Conservation (phyloP, 1,140 invertebrate genomes). For the Brachionus calyciflorus region DNA sequence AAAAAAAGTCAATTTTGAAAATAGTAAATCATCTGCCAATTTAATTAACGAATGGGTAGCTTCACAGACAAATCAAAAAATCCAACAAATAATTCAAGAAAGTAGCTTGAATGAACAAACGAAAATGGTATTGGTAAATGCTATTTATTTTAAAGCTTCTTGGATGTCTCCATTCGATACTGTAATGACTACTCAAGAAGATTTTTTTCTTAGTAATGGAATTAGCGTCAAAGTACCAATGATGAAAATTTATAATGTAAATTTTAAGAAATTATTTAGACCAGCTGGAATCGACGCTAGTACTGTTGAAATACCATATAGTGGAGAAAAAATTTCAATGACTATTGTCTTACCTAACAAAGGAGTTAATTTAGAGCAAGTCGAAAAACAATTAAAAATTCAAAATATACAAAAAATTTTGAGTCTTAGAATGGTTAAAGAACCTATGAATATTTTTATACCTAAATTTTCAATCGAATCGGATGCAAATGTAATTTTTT, state of each 20-base stretch:
- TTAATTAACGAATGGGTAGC: slow-evolving; percentile 70
- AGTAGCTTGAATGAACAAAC: slow-evolving; percentile 62
- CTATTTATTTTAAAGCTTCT: slow-evolving; percentile 73
- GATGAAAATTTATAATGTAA: slow-evolving; percentile 69
- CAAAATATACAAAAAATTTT: slow-evolving; percentile 57
- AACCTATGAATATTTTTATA: slow-evolving; percentile 51
- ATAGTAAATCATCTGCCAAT: slow-evolving; percentile 51
- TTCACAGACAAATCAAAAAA: slow-evolving; percentile 66
- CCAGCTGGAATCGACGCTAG: slow-evolving; percentile 69
- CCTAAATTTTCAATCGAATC: slow-evolving; percentile 54
- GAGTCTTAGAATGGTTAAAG: slow-evolving; percentile 41
- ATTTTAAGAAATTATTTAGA: slow-evolving; percentile 67
- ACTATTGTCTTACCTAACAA: slow-evolving; percentile 70
- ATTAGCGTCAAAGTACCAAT: slow-evolving; percentile 52
- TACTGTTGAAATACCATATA: slow-evolving; percentile 72
- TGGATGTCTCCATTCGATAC: slow-evolving; percentile 70
- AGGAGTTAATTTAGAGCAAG: slow-evolving; percentile 52
- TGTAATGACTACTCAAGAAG: slow-evolving; percentile 60
- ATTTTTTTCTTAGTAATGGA: slow-evolving; percentile 50
- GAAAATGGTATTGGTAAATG: slow-evolving; percentile 70
- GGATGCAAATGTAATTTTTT: slow-evolving; percentile 36
- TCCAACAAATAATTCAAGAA: slow-evolving; percentile 68
- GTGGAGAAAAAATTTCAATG: slow-evolving; percentile 65
- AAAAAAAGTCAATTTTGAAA: slow-evolving; percentile 44
- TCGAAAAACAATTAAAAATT: slow-evolving; percentile 63